Evolutionary conservation across 2,888 invertebrate genomes (phyloP).

Genomic region (Sinopyrophorus schimmeli): DNA sequence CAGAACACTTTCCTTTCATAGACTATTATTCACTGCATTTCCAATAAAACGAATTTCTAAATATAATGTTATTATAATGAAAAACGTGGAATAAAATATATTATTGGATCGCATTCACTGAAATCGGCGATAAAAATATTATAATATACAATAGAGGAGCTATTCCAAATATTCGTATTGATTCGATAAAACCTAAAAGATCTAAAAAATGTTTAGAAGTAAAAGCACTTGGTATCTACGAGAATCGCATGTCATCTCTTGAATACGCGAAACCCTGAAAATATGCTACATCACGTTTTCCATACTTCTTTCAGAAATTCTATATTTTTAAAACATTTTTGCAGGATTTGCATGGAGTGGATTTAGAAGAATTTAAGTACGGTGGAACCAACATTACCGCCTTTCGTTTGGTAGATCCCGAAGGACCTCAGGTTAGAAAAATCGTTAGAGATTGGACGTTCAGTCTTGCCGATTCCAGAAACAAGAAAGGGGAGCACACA

Average conservation of each 20-base stretch:
- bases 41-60: no score
- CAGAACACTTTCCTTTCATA: no score
- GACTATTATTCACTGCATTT: no score
- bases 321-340: constrained; percentile 30
- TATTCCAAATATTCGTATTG: no score
- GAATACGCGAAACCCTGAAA: constrained; percentile 11
- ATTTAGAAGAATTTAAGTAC: constrained; percentile 91
- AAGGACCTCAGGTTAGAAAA: constrained; percentile 73
- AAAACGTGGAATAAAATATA: no score
- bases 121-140: no score
- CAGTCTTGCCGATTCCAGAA: constrained; percentile 30
- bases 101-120: no score
- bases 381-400: constrained; percentile 96
- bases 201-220: no score
- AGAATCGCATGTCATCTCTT: background rate
- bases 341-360: constrained; percentile 88
- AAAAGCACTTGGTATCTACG: background rate
- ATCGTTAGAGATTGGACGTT: constrained; percentile 42
- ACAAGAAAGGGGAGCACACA: constrained; percentile 30
- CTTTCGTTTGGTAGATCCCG: constrained; percentile 85
- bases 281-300: constrained; percentile 15
- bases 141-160: no score
- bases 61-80: no score
- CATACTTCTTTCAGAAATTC: constrained; percentile 4
- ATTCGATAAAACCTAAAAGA: no score